Conservation (phyloP, 2,888 invertebrate genomes). For the Prosapia bicincta region DNA sequence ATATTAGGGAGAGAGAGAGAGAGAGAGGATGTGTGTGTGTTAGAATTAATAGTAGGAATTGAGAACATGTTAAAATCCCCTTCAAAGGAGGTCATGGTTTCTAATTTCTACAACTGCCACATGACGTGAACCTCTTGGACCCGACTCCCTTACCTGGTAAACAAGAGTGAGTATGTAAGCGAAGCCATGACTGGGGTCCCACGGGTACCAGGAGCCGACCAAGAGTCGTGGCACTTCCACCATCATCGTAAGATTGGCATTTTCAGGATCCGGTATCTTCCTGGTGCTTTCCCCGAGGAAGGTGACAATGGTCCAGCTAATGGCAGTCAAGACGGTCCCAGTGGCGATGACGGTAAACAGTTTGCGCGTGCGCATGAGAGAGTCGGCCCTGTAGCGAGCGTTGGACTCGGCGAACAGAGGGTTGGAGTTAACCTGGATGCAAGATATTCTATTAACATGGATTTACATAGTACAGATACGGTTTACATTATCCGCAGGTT, state of each 20-base stretch:
- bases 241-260: constrained; percentile 63
- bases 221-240: constrained; percentile 69
- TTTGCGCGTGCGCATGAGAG: constrained; percentile 71
- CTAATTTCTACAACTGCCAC: too few relatives aligned
- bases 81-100: too few relatives aligned
- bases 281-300: constrained; percentile 77
- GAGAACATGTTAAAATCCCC: too few relatives aligned
- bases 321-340: constrained; percentile 58
- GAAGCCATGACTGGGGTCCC: constrained; percentile 66
- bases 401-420: constrained; percentile 82
- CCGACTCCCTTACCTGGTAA: constrained; percentile 63
- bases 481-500: too few relatives aligned
- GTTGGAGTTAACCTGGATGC: constrained; percentile 72
- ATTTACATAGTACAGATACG: too few relatives aligned
- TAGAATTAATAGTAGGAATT: too few relatives aligned
- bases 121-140: too few relatives aligned
- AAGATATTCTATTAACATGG: too few relatives aligned
- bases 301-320: constrained; percentile 73
- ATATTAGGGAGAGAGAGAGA: too few relatives aligned
- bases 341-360: constrained; percentile 63
- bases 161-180: constrained; percentile 63
- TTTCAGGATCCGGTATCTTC: constrained; percentile 61
- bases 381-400: constrained; percentile 62
- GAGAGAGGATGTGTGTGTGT: too few relatives aligned
- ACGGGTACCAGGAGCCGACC: constrained; percentile 76